Conservation (phyloP, 2,113 vertebrate species). For the Meleagris gallopavo region DNA sequence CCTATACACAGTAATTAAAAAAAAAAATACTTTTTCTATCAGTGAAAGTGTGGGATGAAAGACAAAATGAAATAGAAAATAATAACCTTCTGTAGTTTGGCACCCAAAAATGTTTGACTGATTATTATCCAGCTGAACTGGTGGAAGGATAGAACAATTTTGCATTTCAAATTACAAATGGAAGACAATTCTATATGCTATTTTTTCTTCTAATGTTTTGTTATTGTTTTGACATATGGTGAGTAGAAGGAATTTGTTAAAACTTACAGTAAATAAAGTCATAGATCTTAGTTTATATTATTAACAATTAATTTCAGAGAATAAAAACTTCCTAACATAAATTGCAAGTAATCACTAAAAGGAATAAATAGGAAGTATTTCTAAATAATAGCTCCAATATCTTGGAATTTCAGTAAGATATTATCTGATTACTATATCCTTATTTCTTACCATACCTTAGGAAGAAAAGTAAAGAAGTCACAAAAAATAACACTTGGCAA, state of each 20-base stretch:
- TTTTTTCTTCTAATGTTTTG: not conserved
- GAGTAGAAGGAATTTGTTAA: not conserved
- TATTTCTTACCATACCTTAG: not conserved
- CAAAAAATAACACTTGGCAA: not conserved
- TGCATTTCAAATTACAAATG: not conserved
- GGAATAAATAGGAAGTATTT: not conserved
- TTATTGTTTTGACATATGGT: not conserved
- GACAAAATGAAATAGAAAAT: not conserved
- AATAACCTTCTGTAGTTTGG: not conserved
- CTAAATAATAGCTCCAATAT: not conserved
- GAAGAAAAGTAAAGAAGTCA: not conserved
- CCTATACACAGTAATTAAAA: not conserved
- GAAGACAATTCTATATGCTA: rapidly evolving
- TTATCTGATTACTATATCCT: not conserved
- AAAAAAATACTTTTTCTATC: not conserved
- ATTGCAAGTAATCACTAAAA: not conserved
- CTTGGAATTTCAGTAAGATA: not conserved
- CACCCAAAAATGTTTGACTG: not conserved
- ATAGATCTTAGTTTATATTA: not conserved
- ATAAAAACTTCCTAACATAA: not conserved
- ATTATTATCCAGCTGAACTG: not conserved
- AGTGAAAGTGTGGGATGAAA: not conserved
- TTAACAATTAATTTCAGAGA: not conserved
- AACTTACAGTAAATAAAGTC: not conserved
- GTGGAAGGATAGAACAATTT: not conserved